phyloP scores from a whole-genome alignment of 1,140 invertebrate genomes.

The Zeugodacus cucurbitae region DNA sequence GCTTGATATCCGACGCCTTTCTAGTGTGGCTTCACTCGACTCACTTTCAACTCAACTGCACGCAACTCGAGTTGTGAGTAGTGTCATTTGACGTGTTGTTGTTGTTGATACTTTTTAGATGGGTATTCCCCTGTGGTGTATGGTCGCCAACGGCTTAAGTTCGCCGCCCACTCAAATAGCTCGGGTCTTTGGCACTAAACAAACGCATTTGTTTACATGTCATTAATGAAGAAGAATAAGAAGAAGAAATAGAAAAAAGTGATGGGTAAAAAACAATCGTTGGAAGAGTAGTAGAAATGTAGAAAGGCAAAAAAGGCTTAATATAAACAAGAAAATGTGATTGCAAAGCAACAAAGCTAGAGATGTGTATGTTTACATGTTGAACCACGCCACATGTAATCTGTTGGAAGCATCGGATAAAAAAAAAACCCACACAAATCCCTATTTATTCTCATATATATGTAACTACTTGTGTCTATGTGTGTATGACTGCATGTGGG shows the following conservation, averaged over 20 bases:
- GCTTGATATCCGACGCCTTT: not conserved
- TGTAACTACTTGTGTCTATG: not conserved
- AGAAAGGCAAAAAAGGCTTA: not conserved
- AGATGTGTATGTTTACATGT: not conserved
- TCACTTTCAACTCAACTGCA: not conserved
- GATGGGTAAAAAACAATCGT: not conserved
- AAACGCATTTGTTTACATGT: constrained; percentile 37
- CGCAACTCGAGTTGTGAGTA: not conserved
- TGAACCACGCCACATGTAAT: not conserved
- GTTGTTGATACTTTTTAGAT: not conserved
- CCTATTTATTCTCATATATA: not conserved
- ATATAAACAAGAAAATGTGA: constrained; percentile 3
- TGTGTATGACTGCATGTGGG: no score
- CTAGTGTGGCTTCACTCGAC: not conserved
- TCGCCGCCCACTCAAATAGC: constrained; percentile 20
- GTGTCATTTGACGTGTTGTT: not conserved
- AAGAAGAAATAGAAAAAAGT: not conserved
- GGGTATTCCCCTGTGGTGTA: not conserved
- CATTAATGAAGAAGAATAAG: not conserved
- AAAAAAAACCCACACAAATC: not conserved
- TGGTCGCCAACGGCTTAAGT: not conserved
- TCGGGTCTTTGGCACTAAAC: constrained; percentile 23
- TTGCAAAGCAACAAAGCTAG: not conserved
- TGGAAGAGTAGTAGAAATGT: not conserved
- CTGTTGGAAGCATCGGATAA: not conserved